A percentile compares a stretch with the other conserved stretches of the same genome.
These are phyloP conservation scores for Cecidostiba fungosa DNA, from an alignment of 2,888 invertebrate genomes.

Conservation along the genomic window DNA sequence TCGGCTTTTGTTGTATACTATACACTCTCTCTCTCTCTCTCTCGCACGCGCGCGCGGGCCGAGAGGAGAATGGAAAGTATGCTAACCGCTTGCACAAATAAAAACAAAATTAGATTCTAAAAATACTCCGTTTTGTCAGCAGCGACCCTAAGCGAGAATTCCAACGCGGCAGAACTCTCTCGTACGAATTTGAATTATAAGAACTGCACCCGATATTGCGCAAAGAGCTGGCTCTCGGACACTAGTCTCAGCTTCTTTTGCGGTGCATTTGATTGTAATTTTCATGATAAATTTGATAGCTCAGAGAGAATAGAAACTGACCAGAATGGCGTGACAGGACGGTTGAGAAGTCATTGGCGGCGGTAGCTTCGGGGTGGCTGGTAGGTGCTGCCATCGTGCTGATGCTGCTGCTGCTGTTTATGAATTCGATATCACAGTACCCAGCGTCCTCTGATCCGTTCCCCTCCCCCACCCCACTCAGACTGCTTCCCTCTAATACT, in stretches of 20 bases:
- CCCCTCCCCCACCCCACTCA: conserved; percentile 79
- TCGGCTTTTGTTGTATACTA: conserved; percentile 15
- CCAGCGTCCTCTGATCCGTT: conserved; percentile 79
- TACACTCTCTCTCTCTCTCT: conserved; percentile 2
- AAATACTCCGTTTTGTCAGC: not conserved
- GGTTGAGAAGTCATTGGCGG: conserved; percentile 80
- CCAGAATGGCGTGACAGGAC: conserved; percentile 80
- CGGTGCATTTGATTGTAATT: not conserved
- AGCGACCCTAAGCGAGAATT: not conserved
- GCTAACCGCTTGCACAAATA: not conserved
- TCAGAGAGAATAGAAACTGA: conserved; percentile 61
- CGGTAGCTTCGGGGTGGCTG: conserved; percentile 80
- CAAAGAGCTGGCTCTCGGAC: conserved; percentile 1
- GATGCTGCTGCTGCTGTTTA: conserved; percentile 76
- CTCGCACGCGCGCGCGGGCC: too few relatives aligned
- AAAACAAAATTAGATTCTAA: conserved; percentile 30
- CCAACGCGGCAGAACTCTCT: not conserved
- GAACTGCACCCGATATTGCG: not conserved
- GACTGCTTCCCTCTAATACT: conserved; percentile 80
- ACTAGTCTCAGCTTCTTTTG: not conserved
- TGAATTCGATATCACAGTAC: conserved; percentile 80
- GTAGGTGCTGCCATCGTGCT: conserved; percentile 74
- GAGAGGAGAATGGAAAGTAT: not conserved
- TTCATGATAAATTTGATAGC: not conserved
- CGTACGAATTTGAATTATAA: not conserved